Base-by-base conservation (phyloP, 2,888 invertebrate genomes). In the Brachylomia viminalis region DNA sequence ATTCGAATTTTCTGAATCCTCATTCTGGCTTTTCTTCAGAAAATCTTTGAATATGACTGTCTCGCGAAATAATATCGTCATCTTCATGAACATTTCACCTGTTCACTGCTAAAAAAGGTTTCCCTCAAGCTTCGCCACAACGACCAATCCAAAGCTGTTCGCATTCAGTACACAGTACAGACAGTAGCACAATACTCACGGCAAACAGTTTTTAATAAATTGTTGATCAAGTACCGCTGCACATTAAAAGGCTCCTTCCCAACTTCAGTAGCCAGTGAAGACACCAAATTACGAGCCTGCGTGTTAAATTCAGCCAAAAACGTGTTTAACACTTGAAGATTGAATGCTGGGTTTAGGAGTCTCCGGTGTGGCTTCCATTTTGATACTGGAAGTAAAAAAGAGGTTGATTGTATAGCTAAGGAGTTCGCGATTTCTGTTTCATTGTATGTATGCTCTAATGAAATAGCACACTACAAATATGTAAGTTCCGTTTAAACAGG, bases 341-440 rank as follows among this genome's bases (percentile, higher is more conserved):
- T 89, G 71, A 93, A 93, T 0, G 91, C 83, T 30, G 92, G 90
- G 38, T 83, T 90, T 11, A 94, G 72, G 2, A 91, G 64, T 49
- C 87, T 92, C 0, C 93, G 88, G 49, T 92, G 91, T 3, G 75
- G 76, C 52, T 90, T 91, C 93, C 94, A 94, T 59, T 52, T 72
- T 45, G 64, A 52, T 13, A 56, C 83, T 82, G 61, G 10, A 82
- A 82, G n/a, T n/a, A 38, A 33, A 11, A 20, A 5, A 42, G 6
- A 42, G 17, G 11, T 42, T 64, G 17, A 64, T 42, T 17, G 38
- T 42, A n/a, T 17, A n/a, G 10, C 38, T 62, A 62, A n/a, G 10
- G 5, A n/a, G 10, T n/a, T 38, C 10, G 2, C 10, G 17, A 38
- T n/a, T 38, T n/a, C 17, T 64, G 15, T 38, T n/a, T 38, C 8